Conservation (phyloP, 2,113 vertebrate species). For the Tursiops truncatus region DNA sequence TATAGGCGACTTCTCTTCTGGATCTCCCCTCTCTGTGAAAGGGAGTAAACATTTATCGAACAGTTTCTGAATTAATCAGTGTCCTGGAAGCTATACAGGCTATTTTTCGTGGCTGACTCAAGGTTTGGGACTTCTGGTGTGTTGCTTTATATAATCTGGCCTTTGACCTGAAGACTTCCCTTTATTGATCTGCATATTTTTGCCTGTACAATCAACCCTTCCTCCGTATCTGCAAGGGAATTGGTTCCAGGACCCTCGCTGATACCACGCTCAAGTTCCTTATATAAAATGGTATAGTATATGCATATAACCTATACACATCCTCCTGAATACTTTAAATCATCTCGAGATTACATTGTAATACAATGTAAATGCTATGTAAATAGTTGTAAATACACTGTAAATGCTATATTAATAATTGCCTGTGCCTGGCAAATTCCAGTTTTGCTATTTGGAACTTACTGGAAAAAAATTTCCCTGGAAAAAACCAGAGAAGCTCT, state of each 20-base stretch:
- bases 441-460: neutral
- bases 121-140: neutral
- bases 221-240: neutral
- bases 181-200: neutral
- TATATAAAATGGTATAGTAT: neutral
- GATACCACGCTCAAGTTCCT: neutral
- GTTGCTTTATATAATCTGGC: neutral
- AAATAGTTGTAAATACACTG: neutral
- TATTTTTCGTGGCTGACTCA: neutral
- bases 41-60: neutral
- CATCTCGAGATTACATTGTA: neutral
- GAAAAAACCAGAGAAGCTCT: neutral
- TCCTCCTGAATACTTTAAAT: neutral
- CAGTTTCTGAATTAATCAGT: conserved; percentile 21
- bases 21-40: neutral
- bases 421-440: neutral
- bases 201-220: neutral
- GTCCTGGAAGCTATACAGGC: neutral
- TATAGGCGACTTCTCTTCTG: neutral
- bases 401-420: neutral
- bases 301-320: neutral
- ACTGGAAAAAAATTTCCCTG: neutral
- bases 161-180: conserved; percentile 27
- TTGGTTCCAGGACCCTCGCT: neutral
- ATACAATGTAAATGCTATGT: neutral